Percentiles rank a stretch among this genome's conserved stretches.
Evolutionary conservation across 1,140 invertebrate genomes (phyloP).

Genomic region (Medauroidea extradentata): DNA sequence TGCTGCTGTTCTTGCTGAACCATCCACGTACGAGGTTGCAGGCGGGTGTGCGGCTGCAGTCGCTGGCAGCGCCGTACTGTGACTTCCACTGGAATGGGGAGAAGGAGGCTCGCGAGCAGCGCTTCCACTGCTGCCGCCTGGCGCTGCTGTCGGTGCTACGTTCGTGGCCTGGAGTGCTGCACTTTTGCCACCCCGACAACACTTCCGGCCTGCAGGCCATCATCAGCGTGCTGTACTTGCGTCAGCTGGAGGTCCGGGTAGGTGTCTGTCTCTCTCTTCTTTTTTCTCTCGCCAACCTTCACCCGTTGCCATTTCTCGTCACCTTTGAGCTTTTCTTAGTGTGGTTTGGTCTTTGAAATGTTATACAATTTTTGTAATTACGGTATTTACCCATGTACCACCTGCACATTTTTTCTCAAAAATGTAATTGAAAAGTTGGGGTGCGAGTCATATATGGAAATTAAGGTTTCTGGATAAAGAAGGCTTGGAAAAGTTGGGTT

Average conservation of each 20-base stretch:
- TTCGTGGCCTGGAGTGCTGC: constrained; percentile 84
- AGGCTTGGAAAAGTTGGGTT: no score
- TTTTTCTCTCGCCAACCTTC: no score
- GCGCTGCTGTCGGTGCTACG: constrained; percentile 79
- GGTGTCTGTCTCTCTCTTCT: no score
- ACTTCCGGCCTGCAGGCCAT: constrained; percentile 73
- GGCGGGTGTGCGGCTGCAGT: constrained; percentile 72
- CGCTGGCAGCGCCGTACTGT: constrained; percentile 85
- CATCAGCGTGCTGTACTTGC: constrained; percentile 81
- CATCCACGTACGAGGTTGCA: constrained; percentile 72
- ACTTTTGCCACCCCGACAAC: constrained; percentile 74
- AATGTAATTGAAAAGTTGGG: no score
- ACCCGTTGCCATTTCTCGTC: no score
- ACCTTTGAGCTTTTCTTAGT: no score
- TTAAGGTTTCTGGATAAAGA: no score
- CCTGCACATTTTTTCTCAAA: no score
- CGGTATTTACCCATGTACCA: no score
- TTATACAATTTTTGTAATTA: no score
- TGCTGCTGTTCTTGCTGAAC: constrained; percentile 83
- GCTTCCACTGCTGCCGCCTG: constrained; percentile 76
- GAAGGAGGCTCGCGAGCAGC: constrained; percentile 75
- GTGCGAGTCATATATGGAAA: no score
- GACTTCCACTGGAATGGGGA: constrained; percentile 74
- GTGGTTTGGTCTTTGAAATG: no score
- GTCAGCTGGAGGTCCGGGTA: constrained; percentile 82